phyloP scores from a whole-genome alignment of 2,113 vertebrate species.

The Micronycteris hirsuta region DNA sequence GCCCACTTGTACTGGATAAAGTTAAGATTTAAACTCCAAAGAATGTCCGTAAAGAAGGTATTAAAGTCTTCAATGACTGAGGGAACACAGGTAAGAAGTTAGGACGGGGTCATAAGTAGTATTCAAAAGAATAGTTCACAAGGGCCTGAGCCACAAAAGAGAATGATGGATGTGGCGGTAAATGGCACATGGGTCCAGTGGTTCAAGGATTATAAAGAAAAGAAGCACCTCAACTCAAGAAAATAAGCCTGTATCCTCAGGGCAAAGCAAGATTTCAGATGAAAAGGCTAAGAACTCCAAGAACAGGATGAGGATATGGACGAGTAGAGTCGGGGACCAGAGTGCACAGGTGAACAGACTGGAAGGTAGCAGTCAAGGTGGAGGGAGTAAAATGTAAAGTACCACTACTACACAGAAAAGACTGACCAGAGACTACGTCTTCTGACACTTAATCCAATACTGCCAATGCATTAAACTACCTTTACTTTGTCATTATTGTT shows the following conservation, averaged over 20 bases:
- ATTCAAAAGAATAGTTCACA: background rate
- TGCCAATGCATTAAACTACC: background rate
- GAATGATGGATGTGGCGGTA: background rate
- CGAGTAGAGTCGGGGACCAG: background rate
- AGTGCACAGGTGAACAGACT: background rate
- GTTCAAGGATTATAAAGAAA: background rate
- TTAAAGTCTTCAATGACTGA: background rate
- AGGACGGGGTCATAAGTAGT: background rate
- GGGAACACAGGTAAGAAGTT: background rate
- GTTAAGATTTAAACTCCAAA: background rate
- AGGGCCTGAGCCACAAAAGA: background rate
- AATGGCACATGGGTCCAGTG: background rate
- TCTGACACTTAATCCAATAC: background rate
- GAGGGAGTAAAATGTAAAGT: background rate
- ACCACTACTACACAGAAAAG: background rate
- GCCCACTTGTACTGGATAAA: background rate
- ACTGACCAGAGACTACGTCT: background rate
- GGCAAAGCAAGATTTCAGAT: background rate
- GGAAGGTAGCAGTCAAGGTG: background rate
- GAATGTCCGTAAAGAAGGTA: background rate
- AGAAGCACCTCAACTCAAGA: background rate
- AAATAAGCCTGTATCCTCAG: background rate
- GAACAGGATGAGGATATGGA: background rate
- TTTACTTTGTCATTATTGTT: background rate
- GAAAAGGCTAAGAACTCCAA: background rate